Conservation (phyloP, 1,140 invertebrate genomes). For the Cataglyphis hispanica region DNA sequence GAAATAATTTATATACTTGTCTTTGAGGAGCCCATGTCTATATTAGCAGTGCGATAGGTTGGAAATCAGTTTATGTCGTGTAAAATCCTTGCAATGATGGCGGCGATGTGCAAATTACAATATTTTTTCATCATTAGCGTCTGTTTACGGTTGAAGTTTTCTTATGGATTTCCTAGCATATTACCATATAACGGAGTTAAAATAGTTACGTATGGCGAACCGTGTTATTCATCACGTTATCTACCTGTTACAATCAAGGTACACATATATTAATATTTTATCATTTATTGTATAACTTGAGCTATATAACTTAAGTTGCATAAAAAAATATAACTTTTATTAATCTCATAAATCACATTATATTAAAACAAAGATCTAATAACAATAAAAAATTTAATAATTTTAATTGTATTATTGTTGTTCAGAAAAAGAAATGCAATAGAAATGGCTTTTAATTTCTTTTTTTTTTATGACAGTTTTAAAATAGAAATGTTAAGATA, state of each 20-base stretch:
- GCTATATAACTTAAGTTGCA: not conserved
- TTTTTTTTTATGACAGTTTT: not conserved
- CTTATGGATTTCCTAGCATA: not conserved
- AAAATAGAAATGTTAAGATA: not conserved
- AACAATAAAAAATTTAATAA: not conserved
- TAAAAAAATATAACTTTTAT: not conserved
- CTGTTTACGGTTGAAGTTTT: not conserved
- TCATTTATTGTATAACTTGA: not conserved
- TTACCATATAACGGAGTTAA: not conserved
- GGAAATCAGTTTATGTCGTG: constrained; percentile 9
- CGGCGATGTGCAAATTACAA: constrained; percentile 9
- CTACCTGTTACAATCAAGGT: constrained; percentile 71
- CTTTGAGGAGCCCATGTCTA: constrained; percentile 16
- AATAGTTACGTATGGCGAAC: constrained; percentile 63
- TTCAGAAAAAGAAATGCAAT: no score
- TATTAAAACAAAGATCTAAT: no score
- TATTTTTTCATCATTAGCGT: not conserved
- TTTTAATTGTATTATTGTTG: not conserved
- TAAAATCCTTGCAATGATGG: constrained; percentile 10
- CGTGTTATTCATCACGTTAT: constrained; percentile 32
- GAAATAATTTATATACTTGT: constrained; percentile 31
- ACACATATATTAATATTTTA: constrained; percentile 7
- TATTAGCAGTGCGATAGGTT: constrained; percentile 46
- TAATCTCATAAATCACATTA: no score
- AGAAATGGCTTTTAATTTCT: no score